Evolutionary conservation across 2,113 vertebrate species (phyloP).

Genomic region (Vimba vimba): DNA sequence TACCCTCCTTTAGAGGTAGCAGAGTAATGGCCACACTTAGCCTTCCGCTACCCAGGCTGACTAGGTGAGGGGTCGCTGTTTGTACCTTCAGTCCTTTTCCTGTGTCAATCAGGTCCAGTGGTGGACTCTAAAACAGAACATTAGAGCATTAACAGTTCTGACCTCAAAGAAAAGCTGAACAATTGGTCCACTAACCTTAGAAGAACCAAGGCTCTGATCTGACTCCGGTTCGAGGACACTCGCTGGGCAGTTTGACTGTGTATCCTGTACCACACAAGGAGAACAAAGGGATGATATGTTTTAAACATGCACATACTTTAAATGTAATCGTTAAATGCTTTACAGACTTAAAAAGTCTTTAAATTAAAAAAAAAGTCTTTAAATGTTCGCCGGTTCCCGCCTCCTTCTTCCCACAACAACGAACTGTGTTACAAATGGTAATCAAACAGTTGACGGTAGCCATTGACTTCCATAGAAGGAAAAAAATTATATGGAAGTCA

Average conservation of each 20-base stretch:
- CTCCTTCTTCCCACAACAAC: too few species aligned
- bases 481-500: too few species aligned
- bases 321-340: neutral
- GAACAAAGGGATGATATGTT: neutral
- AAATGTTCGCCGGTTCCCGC: too few species aligned
- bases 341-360: neutral
- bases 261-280: conserved; percentile 64
- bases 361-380: too few species aligned
- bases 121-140: conserved; percentile 51
- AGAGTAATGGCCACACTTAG: conserved; percentile 81
- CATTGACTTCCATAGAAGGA: too few species aligned
- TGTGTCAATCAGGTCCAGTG: conserved; percentile 79
- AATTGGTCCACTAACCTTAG: conserved; percentile 61
- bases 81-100: conserved; percentile 81
- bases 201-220: conserved; percentile 67
- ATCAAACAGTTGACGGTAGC: too few species aligned
- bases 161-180: neutral
- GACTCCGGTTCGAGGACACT: conserved; percentile 74
- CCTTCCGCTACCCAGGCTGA: conserved; percentile 81
- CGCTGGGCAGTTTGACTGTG: conserved; percentile 62
- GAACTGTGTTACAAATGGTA: too few species aligned
- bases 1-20: conserved; percentile 82
- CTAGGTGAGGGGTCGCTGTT: conserved; percentile 77
- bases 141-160: neutral
- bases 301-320: neutral